Conservation (phyloP, 2,888 invertebrate genomes). For the Choreutis nemorana region DNA sequence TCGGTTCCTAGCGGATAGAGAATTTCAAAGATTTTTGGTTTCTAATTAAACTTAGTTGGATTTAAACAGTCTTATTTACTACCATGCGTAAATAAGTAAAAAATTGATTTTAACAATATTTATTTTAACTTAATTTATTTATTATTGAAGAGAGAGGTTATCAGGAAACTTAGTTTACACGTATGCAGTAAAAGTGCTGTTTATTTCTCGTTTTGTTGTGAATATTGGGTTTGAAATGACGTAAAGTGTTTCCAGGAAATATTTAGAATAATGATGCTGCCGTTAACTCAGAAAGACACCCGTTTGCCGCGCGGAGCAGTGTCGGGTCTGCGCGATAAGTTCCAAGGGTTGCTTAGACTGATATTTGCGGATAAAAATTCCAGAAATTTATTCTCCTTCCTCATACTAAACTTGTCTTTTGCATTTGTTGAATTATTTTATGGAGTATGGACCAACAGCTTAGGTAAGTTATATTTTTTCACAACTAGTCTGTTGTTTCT, state of each 20-base stretch:
- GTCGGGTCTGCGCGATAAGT: constrained; percentile 74
- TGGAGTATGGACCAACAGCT: constrained; percentile 89
- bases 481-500: background rate
- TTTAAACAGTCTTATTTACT: too few species aligned
- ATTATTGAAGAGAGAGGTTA: too few species aligned
- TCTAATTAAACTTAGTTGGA: too few species aligned
- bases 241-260: constrained; percentile 26
- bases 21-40: too few species aligned
- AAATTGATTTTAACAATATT: too few species aligned
- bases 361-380: constrained; percentile 94
- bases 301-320: constrained; percentile 61
- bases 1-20: too few species aligned
- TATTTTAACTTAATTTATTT: too few species aligned
- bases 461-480: constrained; percentile 62
- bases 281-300: constrained; percentile 78
- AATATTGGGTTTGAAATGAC: constrained; percentile 41
- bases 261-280: constrained; percentile 68
- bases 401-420: constrained; percentile 92
- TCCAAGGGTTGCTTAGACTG: constrained; percentile 80
- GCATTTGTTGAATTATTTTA: constrained; percentile 96
- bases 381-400: constrained; percentile 91
- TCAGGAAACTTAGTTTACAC: too few species aligned
- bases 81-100: too few species aligned
- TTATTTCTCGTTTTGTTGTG: constrained; percentile 33
- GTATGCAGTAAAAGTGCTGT: constrained; percentile 50